Conservation (phyloP, 2,797 vertebrate genomes). For the Sebastes aleutianus region DNA sequence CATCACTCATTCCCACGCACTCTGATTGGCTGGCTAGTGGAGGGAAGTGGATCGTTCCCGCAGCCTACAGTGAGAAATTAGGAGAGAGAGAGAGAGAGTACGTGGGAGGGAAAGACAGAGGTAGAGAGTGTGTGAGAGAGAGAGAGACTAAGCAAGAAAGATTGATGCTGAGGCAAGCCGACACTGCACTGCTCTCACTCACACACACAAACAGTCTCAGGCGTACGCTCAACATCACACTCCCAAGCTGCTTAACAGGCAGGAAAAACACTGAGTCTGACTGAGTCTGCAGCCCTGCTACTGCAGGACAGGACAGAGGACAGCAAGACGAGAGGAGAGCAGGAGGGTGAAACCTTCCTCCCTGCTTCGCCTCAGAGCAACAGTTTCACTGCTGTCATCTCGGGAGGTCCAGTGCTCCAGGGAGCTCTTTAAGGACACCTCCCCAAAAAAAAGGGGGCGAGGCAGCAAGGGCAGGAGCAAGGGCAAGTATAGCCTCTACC, state of each 20-base stretch:
- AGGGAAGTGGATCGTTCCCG: constrained; percentile 80
- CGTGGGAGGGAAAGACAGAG: constrained; percentile 35
- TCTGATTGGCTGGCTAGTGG: constrained; percentile 79
- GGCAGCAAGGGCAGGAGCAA: constrained; percentile 73
- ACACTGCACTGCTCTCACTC: constrained; percentile 63
- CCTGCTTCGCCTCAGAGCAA: constrained; percentile 53
- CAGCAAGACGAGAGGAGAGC: constrained; percentile 26
- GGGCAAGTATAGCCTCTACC: constrained; percentile 61
- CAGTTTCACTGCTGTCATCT: constrained; percentile 66
- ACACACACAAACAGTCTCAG: constrained; percentile 48
- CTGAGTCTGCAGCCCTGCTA: constrained; percentile 51
- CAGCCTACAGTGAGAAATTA: constrained; percentile 71
- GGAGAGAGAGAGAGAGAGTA: constrained; percentile 39
- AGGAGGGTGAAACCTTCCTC: constrained; percentile 30
- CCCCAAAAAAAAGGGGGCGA: constrained; percentile 21
- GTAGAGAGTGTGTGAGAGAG: constrained; percentile 33
- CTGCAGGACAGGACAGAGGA: constrained; percentile 68
- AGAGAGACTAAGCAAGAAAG: constrained; percentile 61
- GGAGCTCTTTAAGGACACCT: constrained; percentile 56
- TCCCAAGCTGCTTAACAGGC: constrained; percentile 74
- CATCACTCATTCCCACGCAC: constrained; percentile 80
- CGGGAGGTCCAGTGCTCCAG: constrained; percentile 44
- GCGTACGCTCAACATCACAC: constrained; percentile 58
- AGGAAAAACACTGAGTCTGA: constrained; percentile 68
- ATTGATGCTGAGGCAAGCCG: constrained; percentile 74